These are phyloP conservation scores for Gopherus evgoodei DNA, from an alignment of 2,113 vertebrate species.

Conservation along the genomic window DNA sequence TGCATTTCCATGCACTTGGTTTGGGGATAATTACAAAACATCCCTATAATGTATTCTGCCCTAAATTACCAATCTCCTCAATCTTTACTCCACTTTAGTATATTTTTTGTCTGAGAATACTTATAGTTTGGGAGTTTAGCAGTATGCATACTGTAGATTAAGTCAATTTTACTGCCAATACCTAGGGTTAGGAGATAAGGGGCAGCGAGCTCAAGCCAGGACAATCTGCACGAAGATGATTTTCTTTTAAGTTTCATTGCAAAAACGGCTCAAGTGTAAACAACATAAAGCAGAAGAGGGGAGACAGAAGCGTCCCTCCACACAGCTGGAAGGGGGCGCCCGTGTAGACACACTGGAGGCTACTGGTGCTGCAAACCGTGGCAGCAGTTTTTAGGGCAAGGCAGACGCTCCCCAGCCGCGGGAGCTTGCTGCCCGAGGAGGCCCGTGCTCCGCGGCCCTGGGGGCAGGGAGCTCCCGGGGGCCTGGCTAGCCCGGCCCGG, in stretches of 20 bases:
- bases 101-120: neutral
- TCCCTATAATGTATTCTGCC: neutral
- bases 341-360: neutral
- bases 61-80: neutral
- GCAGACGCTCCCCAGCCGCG: neutral
- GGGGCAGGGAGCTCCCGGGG: accelerated
- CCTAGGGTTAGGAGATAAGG: neutral
- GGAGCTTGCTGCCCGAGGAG: neutral
- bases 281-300: neutral
- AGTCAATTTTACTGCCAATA: neutral
- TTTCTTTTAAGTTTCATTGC: too few species aligned
- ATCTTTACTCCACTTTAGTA: neutral
- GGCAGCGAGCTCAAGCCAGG: neutral
- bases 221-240: too few species aligned
- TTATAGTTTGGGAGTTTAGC: neutral
- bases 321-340: too few species aligned
- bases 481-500: accelerated
- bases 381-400: neutral
- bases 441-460: neutral
- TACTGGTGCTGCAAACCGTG: too few species aligned
- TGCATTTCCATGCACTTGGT: neutral
- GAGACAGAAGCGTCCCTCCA: neutral
- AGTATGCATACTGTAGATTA: neutral
- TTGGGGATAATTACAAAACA: neutral
- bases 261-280: neutral